These are phyloP conservation scores for Lasaia peninsularis DNA, from an alignment of 1,140 invertebrate species.

Conservation along the genomic window DNA sequence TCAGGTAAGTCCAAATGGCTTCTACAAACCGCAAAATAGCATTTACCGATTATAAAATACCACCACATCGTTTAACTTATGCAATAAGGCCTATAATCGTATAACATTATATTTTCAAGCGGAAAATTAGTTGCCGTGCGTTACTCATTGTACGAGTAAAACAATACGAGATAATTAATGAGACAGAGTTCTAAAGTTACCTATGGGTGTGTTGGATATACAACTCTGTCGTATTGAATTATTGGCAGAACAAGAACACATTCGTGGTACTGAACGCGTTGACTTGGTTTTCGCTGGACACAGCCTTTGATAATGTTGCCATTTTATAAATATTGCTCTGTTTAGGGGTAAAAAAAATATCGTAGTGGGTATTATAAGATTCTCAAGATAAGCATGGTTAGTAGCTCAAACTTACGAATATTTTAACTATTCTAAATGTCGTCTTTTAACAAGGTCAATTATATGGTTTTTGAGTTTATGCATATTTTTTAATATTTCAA, in stretches of 20 bases:
- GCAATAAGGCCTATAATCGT: conserved; percentile 26
- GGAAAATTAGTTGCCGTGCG: conserved; percentile 34
- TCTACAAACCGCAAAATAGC: conserved; percentile 24
- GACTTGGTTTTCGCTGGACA: conserved; percentile 59
- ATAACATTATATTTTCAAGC: conserved; percentile 21
- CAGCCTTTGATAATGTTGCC: conserved; percentile 65
- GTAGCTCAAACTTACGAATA: too few relatives aligned
- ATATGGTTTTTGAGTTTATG: too few relatives aligned
- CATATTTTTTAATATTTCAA: too few relatives aligned
- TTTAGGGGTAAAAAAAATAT: background rate
- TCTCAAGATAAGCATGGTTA: too few relatives aligned
- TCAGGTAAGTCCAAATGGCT: conserved; percentile 36
- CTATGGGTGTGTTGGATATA: conserved; percentile 28
- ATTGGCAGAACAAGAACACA: conserved; percentile 24
- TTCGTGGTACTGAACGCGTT: conserved; percentile 43
- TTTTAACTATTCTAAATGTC: too few relatives aligned
- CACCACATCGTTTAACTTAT: background rate
- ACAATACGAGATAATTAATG: conserved; percentile 29
- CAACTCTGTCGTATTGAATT: conserved; percentile 39
- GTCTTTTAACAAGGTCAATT: too few relatives aligned
- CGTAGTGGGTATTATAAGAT: too few relatives aligned
- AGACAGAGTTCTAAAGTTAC: conserved; percentile 43
- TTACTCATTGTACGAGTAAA: conserved; percentile 35
- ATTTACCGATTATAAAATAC: conserved; percentile 15
- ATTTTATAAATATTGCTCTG: conserved; percentile 14